phyloP scores from a whole-genome alignment of 1,140 invertebrate species.

The Drosophila virilis region DNA sequence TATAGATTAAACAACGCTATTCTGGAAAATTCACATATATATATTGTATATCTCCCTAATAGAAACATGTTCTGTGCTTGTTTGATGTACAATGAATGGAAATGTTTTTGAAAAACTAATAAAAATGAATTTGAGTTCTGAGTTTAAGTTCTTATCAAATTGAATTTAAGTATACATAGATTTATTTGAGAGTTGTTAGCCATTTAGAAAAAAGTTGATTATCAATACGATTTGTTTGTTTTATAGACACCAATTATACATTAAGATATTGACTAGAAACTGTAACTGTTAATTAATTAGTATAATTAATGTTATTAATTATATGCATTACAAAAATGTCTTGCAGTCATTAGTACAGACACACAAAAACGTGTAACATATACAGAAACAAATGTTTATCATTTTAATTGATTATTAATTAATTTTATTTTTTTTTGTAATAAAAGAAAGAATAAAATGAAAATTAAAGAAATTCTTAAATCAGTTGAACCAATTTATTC shows the following conservation, averaged over 20 bases:
- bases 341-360: constrained; percentile 49
- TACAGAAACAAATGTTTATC: constrained; percentile 35
- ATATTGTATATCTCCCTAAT: background rate
- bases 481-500: constrained; percentile 78
- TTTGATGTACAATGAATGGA: constrained; percentile 31
- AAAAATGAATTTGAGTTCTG: background rate
- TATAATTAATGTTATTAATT: constrained; percentile 40
- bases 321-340: constrained; percentile 47
- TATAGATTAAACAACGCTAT: background rate
- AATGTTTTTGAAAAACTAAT: constrained; percentile 11
- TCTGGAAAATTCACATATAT: background rate
- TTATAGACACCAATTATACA: constrained; percentile 50
- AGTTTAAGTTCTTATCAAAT: constrained; percentile 3
- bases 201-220: constrained; percentile 16
- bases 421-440: constrained; percentile 4
- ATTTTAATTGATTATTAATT: constrained; percentile 36
- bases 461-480: constrained; percentile 51
- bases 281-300: constrained; percentile 38
- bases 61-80: constrained; percentile 2
- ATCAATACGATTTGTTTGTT: constrained; percentile 29
- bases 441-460: constrained; percentile 35
- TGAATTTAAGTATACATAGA: constrained; percentile 5
- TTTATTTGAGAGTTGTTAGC: constrained; percentile 13
- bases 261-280: constrained; percentile 42
- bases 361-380: constrained; percentile 65